Evolutionary conservation across 2,888 invertebrate genomes (phyloP), one percentile per base, ranked within the genome.

Genomic region (Eupithecia exiguata): DNA sequence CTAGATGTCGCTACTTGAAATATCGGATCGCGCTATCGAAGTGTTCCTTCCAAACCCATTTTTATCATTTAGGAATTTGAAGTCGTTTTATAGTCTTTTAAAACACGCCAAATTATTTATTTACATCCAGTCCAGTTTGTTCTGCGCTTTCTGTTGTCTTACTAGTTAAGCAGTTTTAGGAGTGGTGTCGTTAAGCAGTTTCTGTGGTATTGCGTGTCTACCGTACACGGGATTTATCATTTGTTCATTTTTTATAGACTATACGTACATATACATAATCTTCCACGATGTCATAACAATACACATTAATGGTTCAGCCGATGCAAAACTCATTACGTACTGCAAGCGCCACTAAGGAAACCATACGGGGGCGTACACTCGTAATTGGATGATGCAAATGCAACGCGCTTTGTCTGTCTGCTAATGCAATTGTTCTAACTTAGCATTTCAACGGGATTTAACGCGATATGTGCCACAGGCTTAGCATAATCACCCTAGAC

Each of bases 331-430:
- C 65, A 77, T 78, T 80, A 76, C 67, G 62, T 21, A 75, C 68
- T 61, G 71, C 70, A 74, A 74, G 72, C 65, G 61, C 65, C 74
- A 61, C 74, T 75, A 61, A 70, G 69, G 85, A 83, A 85, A 79
- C 84, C 83, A 76, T 83, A 83, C 75, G 70, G 53, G 72, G 68
- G 69, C 76, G 65, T 80, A 79, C 80, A 78, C 61, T 69, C 69
- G 58, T 86, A 83, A 85, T 86, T 82, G 81, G 79, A 85, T 85
- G 77, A 74, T 77, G 75, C 30, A 71, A 65, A 73, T 72, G 30
- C 61, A 67, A 35, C 63, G 58, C 68, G 71, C 68, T 16, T 12
- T 38, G 65, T 66, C 70, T 74, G 77, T 66, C 76, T 74, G 43
- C 12, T 75, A 70, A 75, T 72, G 63, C 70, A 62, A 76, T 74